Conservation (phyloP, 2,797 vertebrate genomes). For the Bradypodion pumilum region DNA sequence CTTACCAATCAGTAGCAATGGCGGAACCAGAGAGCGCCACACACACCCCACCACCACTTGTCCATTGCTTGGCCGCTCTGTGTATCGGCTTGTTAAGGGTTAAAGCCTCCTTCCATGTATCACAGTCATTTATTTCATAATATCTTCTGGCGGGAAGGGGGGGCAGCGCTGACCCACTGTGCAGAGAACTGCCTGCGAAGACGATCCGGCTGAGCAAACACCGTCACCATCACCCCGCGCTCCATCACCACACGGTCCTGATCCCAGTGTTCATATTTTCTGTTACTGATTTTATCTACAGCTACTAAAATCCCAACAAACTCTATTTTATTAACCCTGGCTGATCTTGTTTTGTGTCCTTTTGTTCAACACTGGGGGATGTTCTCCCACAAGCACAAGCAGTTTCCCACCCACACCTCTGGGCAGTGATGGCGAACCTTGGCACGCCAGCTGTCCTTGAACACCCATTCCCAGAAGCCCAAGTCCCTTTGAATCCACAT, state of each 20-base stretch:
- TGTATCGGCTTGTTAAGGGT: slow-evolving; percentile 56
- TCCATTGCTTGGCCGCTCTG: slow-evolving; percentile 65
- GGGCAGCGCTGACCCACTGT: slow-evolving; percentile 4
- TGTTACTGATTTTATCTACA: slow-evolving; percentile 53
- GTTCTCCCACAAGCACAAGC: background rate
- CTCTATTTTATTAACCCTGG: slow-evolving; percentile 68
- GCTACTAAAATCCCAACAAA: slow-evolving; percentile 63
- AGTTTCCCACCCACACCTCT: background rate
- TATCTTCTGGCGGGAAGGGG: slow-evolving; percentile 16
- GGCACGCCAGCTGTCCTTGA: no score
- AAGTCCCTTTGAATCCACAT: no score
- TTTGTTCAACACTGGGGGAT: slow-evolving; percentile 49
- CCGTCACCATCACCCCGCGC: no score
- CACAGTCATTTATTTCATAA: slow-evolving; percentile 12
- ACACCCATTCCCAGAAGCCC: no score
- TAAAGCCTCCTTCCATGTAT: slow-evolving; percentile 10
- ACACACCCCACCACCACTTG: no score
- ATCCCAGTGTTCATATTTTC: slow-evolving; percentile 44
- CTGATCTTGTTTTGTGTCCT: slow-evolving; percentile 62
- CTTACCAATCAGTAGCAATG: slow-evolving; percentile 30
- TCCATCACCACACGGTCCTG: background rate
- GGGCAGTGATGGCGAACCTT: no score
- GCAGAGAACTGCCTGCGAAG: slow-evolving; percentile 11
- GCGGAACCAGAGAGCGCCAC: slow-evolving; percentile 43
- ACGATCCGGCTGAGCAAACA: slow-evolving; percentile 34